Base-by-base conservation (phyloP, 2,888 invertebrate species). In the Branchipolynoe longqiensis region DNA sequence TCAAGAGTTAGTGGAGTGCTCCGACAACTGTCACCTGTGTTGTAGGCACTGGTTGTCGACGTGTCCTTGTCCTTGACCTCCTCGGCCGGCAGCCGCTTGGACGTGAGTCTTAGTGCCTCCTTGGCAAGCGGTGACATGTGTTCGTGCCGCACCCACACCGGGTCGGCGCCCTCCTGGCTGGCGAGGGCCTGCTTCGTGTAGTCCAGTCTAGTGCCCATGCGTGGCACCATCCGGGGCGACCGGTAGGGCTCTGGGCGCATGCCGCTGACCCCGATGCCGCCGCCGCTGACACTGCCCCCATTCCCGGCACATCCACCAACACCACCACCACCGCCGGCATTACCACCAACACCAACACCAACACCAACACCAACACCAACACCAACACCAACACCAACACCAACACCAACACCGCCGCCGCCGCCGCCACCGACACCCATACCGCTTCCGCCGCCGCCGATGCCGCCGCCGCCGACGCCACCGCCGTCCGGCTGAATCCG, bases 21-120 rank as follows among this genome's bases (percentile, higher is more conserved):
- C 89, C 96, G 95, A 90, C 96, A 96, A n/a, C 96, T 96, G 85
- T 96, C 96, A 0, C 96, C 96, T 0, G 96, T 96, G 91, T 96
- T 96, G 92, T 96, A 96, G 81, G 96, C 96, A 93, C 92, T 93
- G 56, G 92, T 92, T 22, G 96, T 96, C 54, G 96, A 96, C 74
- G 95, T 95, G 87, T 96, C 95, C 87, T 95, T 85, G 87, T 90
- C 91, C 74, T 90, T 90, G 74, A 90, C 90, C 64, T 89, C 88
- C 69, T 91, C 90, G 14, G n/a, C 14, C n/a, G 73, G 54, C 6
- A 84, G 58, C 36, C 84, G 40, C 41, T 81, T 73, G 83, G 84
- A 81, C 40, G 78, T 84, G 83, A 82, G 64, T 56, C 83, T 84
- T 73, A 82, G 41, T 28, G 85, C 84, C 58, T 86, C 84, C 48